Base-by-base conservation (phyloP, 2,888 invertebrate genomes). In the Drosophila subsilvestris region DNA sequence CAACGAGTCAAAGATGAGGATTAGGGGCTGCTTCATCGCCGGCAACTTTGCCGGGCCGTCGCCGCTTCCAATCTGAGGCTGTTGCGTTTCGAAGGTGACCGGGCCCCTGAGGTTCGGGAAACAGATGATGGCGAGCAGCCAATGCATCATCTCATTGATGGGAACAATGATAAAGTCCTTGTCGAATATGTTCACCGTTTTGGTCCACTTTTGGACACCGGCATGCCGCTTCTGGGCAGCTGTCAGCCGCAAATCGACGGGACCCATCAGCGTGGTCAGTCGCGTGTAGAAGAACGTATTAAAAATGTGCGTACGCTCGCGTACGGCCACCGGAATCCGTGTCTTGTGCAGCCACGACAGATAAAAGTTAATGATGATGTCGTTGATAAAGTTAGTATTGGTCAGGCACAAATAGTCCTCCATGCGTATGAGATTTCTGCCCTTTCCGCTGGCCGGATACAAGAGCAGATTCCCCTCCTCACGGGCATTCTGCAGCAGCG, bases 321-420 rank as follows among this genome's bases (percentile, higher is more conserved):
- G 95, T 90, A 96, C 95, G 59, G 93, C 94, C 72, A 94, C 93
- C 9, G 95, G 95, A 67, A 98, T 91, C 53, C 96, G 93, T 88
- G 97, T 96, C 57, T 94, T 92, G 73, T 96, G 95, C 75, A 98
- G 93, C 93, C 97, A 97, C 93, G 97, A 97, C 74, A 99, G 93
- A 93, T 98, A 99, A 93, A 99, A 99, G 92, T 99, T 98, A 82
- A 99, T 98, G 63, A 99, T 98, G 79, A 97, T 97, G 93, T 99
- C 99, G 92, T 99, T 99, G 62, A 99, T 93, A 93, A 98, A 99
- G 89, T 97, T 97, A 92, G 98, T 98, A 89, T 96, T 96, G 14
- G 96, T 97, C 75, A 99, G 93, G 92, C 98, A 98, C 91, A 95
- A 94, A 87, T 97, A 97, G 92, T 99, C 98, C 93, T 98, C 97